Base-by-base conservation (phyloP, 1,140 invertebrate genomes). In the Drosophila pallidifrons region DNA sequence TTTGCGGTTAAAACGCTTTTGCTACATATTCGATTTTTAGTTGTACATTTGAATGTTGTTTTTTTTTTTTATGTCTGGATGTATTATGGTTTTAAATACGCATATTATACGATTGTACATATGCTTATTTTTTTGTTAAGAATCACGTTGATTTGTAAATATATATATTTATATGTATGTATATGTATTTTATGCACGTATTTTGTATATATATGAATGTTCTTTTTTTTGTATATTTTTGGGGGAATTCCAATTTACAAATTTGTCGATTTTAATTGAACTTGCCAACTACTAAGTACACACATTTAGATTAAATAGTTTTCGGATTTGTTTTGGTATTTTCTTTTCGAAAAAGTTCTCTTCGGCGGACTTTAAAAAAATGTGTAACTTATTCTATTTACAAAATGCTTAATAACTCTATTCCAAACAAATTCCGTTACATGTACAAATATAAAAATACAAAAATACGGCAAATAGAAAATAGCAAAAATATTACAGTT, bases 71-170 rank as follows among this genome's bases (percentile, higher is more conserved):
- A 30, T 64, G 30, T 65, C 10, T 55, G 35, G 6, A 38, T 38
- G 35, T 38, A 38, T 38, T 38, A 10, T 38, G 35, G 5, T 43
- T 43, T 43, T 13, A 13, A 43, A 43, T 43, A 43, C n/a, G n/a
- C 41, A 43, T 13, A 13, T 13, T 5, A 5, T 43, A 15, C 35
- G 41, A 51, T 30, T 47, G 64, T 61, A 16, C 60, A 59, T 70
- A 60, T 61, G 71, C 69, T 81, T 71, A 77, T 61, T 58, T 25
- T 4, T 25, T 69, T 32, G 20, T 69, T 82, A 87, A 77, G 86
- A 87, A 87, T 87, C 76, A 87, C 82, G 79, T 49, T 74, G 64
- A 76, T 45, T 89, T 88, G 77, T 89, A 89, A 89, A 88, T 87
- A 80, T 79, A 81, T 75, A 51, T 38, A 25, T 25, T 25, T 25